Evolutionary conservation across 2,797 vertebrate species (phyloP).

Genomic region (Pachyuromys duprasi): DNA sequence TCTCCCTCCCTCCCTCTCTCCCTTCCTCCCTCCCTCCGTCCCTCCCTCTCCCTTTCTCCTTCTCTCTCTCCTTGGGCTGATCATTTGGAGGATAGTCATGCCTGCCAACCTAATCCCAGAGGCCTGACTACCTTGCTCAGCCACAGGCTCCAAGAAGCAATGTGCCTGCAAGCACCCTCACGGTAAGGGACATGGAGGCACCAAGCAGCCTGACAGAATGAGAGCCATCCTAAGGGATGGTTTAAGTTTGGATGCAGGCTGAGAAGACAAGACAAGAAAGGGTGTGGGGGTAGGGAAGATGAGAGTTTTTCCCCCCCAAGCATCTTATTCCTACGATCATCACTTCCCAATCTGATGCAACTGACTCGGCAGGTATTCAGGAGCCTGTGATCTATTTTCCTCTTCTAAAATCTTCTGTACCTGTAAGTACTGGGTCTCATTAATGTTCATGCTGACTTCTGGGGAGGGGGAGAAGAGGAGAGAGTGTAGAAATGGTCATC

Average conservation of each 20-base stretch:
- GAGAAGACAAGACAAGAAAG: conserved; percentile 68
- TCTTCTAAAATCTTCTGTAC: conserved; percentile 86
- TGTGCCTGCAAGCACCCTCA: conserved; percentile 87
- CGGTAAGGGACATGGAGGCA: conserved; percentile 86
- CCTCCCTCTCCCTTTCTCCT: conserved; percentile 82
- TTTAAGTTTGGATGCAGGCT: conserved; percentile 76
- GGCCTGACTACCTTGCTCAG: conserved; percentile 84
- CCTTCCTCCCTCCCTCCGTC: conserved; percentile 81
- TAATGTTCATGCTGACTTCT: conserved; percentile 76
- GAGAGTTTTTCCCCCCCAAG: conserved; percentile 78
- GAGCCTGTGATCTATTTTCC: conserved; percentile 87
- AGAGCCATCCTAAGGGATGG: conserved; percentile 44
- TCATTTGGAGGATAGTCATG: conserved; percentile 84
- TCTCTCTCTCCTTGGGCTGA: conserved; percentile 85
- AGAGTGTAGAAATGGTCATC: conserved; percentile 59
- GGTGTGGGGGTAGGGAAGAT: conserved; percentile 10
- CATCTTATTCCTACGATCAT: conserved; percentile 85
- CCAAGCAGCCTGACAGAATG: conserved; percentile 71
- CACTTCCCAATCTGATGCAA: conserved; percentile 86
- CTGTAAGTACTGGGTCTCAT: conserved; percentile 87
- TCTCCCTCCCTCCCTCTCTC: conserved; percentile 83
- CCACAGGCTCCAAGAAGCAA: conserved; percentile 85
- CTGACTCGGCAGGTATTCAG: conserved; percentile 86
- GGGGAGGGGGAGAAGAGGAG: conserved; percentile 18
- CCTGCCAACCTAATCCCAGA: conserved; percentile 86